These are phyloP conservation scores for Nettapus auritus DNA, from an alignment of 2,113 vertebrate species.

Conservation along the genomic window DNA sequence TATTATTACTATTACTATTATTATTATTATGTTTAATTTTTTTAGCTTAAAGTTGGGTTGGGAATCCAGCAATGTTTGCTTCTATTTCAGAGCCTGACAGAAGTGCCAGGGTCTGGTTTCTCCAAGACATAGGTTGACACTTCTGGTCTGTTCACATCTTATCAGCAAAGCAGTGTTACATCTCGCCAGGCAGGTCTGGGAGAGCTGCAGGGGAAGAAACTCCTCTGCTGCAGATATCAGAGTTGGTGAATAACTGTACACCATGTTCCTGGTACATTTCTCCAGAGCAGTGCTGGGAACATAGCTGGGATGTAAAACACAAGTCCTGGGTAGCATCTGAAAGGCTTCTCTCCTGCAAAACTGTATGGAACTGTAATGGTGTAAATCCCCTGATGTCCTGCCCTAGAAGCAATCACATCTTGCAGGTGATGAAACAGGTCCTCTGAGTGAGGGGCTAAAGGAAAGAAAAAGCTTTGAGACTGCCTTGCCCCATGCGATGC, in stretches of 20 bases:
- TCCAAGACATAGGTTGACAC: constrained; percentile 10
- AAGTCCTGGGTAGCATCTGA: background rate
- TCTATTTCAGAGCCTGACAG: background rate
- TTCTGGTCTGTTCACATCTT: constrained; percentile 11
- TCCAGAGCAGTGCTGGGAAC: background rate
- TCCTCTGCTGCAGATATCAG: background rate
- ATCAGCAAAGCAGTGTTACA: background rate
- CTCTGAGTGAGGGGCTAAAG: background rate
- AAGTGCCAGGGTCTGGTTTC: background rate
- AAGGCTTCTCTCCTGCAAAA: background rate
- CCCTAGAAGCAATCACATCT: background rate
- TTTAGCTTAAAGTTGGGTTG: background rate
- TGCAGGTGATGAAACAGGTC: background rate
- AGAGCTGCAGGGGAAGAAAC: background rate
- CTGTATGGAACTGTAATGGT: background rate
- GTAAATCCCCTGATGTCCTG: background rate
- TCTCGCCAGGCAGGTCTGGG: background rate
- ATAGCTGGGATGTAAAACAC: background rate
- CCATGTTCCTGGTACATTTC: background rate
- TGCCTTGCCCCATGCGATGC: fast-evolving
- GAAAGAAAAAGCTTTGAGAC: background rate
- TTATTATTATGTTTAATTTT: background rate
- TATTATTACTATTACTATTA: too few species aligned
- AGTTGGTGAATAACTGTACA: background rate
- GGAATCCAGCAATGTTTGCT: background rate